phyloP scores from a whole-genome alignment of 2,888 invertebrate genomes.

The Drosophila mayaguana region DNA sequence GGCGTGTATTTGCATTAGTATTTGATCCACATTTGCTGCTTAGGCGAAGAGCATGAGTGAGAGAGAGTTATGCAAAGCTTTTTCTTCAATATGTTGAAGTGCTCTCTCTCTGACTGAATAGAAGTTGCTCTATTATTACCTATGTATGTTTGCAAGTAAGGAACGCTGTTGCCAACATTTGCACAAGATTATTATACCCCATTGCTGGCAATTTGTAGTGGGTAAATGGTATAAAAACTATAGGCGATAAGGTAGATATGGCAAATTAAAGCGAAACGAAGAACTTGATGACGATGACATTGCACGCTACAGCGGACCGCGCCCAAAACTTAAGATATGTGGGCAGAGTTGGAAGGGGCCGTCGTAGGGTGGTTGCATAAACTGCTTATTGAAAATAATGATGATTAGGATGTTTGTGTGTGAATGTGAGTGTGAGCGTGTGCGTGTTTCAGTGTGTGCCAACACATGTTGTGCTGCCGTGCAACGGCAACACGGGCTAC shows the following conservation, averaged over 20 bases:
- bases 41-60: background rate
- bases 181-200: constrained; percentile 1
- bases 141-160: background rate
- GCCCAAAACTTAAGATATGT: constrained; percentile 29
- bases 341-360: background rate
- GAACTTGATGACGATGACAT: constrained; percentile 49
- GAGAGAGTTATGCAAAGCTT: constrained; percentile 3
- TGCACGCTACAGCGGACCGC: constrained; percentile 51
- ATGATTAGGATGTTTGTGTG: constrained; percentile 23
- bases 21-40: background rate
- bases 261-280: constrained; percentile 32
- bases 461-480: constrained; percentile 51
- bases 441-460: constrained; percentile 10
- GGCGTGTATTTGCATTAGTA: background rate
- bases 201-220: background rate
- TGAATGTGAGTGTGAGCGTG: constrained; percentile 1
- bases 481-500: constrained; percentile 25
- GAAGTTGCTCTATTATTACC: background rate
- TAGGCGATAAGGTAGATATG: constrained; percentile 30
- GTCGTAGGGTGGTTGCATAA: constrained; percentile 16
- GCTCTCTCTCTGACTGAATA: background rate
- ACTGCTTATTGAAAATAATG: constrained; percentile 48
- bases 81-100: background rate
- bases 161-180: background rate
- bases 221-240: constrained; percentile 12